These are phyloP conservation scores for Schlechtendalia chinensis DNA, from an alignment of 1,140 invertebrate genomes.

Conservation along the genomic window DNA sequence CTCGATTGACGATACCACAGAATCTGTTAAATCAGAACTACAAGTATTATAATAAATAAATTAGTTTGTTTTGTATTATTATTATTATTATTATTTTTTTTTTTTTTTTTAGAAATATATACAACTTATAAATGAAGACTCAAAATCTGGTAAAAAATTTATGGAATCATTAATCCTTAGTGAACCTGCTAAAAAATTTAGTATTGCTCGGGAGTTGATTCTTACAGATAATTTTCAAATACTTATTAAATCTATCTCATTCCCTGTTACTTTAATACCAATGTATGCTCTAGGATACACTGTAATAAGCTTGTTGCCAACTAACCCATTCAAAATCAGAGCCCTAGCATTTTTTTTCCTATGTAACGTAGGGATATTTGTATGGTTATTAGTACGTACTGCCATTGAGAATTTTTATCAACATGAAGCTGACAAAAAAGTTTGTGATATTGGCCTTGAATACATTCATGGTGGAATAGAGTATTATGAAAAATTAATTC, in stretches of 20 bases:
- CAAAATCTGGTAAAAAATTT: slow-evolving; percentile 55
- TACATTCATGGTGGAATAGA: slow-evolving; percentile 59
- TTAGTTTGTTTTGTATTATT: neutral
- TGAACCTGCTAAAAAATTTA: slow-evolving; percentile 58
- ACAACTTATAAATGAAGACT: slow-evolving; percentile 54
- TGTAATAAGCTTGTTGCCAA: slow-evolving; percentile 45
- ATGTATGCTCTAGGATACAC: slow-evolving; percentile 53
- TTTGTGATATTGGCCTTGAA: slow-evolving; percentile 54
- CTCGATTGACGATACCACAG: slow-evolving; percentile 11
- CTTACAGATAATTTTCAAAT: slow-evolving; percentile 52
- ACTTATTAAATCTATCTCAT: slow-evolving; percentile 47
- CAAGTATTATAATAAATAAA: neutral
- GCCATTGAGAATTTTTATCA: slow-evolving; percentile 51
- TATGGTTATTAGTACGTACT: slow-evolving; percentile 54
- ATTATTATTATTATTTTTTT: neutral
- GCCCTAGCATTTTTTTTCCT: slow-evolving; percentile 54
- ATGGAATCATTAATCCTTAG: slow-evolving; percentile 56
- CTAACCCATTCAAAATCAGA: slow-evolving; percentile 51
- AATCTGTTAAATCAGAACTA: neutral
- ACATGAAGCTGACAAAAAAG: slow-evolving; percentile 55
- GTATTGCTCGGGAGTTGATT: slow-evolving; percentile 57
- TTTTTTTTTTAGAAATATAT: slow-evolving; percentile 1
- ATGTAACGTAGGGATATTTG: slow-evolving; percentile 54
- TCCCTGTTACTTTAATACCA: slow-evolving; percentile 50
- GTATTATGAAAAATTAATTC: slow-evolving; percentile 57